phyloP scores from a whole-genome alignment of 2,113 vertebrate species.

The Cryptotis parvus region DNA sequence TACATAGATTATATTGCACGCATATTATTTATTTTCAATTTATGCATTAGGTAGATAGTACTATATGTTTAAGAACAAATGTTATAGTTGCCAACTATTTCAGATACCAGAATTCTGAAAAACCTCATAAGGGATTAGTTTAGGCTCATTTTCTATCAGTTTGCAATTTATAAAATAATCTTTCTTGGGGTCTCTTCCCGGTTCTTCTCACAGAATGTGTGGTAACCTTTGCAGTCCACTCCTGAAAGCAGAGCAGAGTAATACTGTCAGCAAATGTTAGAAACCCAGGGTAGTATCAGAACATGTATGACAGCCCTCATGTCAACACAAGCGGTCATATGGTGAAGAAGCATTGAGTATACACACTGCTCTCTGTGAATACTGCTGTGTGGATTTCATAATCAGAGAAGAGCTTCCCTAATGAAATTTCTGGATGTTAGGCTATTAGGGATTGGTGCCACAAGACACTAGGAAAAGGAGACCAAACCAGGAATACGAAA shows the following conservation, averaged over 20 bases:
- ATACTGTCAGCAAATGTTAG: neutral
- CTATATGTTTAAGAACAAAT: neutral
- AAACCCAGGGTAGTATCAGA: neutral
- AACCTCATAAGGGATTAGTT: neutral
- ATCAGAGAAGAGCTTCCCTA: neutral
- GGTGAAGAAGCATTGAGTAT: neutral
- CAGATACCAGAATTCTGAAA: neutral
- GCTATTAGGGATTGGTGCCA: neutral
- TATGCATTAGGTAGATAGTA: neutral
- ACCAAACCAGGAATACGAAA: neutral
- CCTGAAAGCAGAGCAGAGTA: neutral
- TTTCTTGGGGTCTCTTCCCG: neutral
- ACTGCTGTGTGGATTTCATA: neutral
- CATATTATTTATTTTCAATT: neutral
- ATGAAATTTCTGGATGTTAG: neutral
- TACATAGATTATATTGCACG: neutral
- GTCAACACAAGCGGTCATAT: neutral
- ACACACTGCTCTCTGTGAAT: neutral
- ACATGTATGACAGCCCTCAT: neutral
- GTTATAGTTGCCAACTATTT: neutral
- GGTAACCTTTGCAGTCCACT: neutral
- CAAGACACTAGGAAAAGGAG: neutral
- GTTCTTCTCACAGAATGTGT: conserved; percentile 30
- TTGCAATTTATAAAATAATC: neutral
- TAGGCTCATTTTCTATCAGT: neutral